Base-by-base conservation (phyloP, 2,888 invertebrate species). In the Nezara viridula region DNA sequence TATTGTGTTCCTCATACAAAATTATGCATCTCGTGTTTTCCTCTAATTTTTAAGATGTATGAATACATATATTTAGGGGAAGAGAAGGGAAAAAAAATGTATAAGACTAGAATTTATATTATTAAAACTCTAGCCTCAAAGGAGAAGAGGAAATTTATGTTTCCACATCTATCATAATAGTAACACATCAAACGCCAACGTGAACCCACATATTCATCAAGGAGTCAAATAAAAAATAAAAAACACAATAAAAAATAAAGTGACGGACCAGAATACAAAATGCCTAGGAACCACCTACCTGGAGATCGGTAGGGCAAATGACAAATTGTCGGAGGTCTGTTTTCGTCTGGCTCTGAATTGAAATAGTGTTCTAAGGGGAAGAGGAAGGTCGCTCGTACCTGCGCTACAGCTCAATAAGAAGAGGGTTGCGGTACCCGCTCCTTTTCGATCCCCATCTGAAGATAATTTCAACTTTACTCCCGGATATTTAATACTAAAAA, bases 181-280 rank as follows among this genome's bases (percentile, higher is more conserved):
- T 44, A 47, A 81, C 81, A 44, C 81, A 47, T 81, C 81, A 81
- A 44, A 81, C 44, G 44, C 81, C 44, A 44, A 40, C 37, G n/a
- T 47, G 81, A 81, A 47, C 81, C 81, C 81, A 81, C 81, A 81
- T 81, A 44, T 81, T n/a, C n/a, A 81, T 81, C 81, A 81, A 81
- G 44, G n/a, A 44, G 40, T 47, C 44, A 12, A 44, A 81, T 44
- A n/a, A n/a, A 40, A 21, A 40, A 40, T 40, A 77, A 77, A 40
- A 37, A 40, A 77, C 10, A 32, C 32, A 3, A 66, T n/a, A 73
- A 44, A 81, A 81, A 37, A n/a, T 24, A 14, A 44, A 14, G 24
- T 24, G 81, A 40, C 2, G 32, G 81, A 40, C 81, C 44, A 27
- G 81, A 81, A 81, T 81, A 81, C 81, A 47, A 44, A 81, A 81